These are phyloP conservation scores for Muscidifurax raptorellus DNA, from an alignment of 1,140 invertebrate species.

Conservation along the genomic window DNA sequence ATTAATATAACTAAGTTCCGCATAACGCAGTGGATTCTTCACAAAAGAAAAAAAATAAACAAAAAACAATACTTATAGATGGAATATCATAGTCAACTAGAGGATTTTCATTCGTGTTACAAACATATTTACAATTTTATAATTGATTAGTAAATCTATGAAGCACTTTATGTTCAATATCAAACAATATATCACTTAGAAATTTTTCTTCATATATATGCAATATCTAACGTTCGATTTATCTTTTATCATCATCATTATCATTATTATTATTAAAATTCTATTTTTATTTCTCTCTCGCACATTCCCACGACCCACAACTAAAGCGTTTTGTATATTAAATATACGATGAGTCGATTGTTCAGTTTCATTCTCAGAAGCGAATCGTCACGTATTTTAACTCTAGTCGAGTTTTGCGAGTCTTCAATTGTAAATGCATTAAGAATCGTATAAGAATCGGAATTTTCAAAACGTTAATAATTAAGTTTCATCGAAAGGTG, in stretches of 20 bases:
- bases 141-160: conserved; percentile 49
- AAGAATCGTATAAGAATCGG: conserved; percentile 40
- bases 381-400: conserved; percentile 33
- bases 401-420: conserved; percentile 26
- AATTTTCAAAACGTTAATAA: neutral
- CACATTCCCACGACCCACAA: conserved; percentile 9
- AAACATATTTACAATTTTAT: conserved; percentile 59
- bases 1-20: conserved; percentile 37
- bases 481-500: conserved; percentile 9
- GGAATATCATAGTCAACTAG: conserved; percentile 53
- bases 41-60: conserved; percentile 25
- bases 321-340: conserved; percentile 37
- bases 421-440: conserved; percentile 50
- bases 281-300: conserved; percentile 21
- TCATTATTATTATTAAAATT: conserved; percentile 31
- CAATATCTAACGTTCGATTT: conserved; percentile 42
- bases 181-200: conserved; percentile 52
- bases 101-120: conserved; percentile 51
- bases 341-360: conserved; percentile 37
- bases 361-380: conserved; percentile 23
- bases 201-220: conserved; percentile 47
- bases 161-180: conserved; percentile 55
- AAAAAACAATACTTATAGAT: conserved; percentile 50
- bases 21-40: conserved; percentile 4
- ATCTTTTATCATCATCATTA: neutral